These are phyloP conservation scores for Hydrocynus forskahlii DNA, from an alignment of 2,797 vertebrate genomes.

Conservation along the genomic window DNA sequence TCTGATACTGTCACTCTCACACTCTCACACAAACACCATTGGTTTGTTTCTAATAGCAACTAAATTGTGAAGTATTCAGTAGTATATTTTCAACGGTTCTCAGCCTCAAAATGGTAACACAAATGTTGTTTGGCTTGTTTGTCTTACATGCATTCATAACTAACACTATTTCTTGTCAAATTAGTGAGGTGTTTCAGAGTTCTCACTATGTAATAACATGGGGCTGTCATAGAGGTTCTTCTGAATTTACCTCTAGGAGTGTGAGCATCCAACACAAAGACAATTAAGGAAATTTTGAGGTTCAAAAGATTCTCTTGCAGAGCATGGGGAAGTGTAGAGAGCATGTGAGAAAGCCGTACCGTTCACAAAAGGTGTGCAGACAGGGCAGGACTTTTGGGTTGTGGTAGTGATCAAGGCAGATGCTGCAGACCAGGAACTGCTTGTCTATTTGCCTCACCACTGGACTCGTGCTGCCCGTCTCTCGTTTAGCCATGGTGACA, in stretches of 20 bases:
- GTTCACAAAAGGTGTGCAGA: constrained; percentile 95
- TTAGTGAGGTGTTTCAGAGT: background rate
- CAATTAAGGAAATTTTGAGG: background rate
- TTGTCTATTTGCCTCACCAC: constrained; percentile 96
- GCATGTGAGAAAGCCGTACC: constrained; percentile 72
- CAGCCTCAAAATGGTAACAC: too few relatives aligned
- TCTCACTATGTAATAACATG: background rate
- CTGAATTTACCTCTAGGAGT: background rate
- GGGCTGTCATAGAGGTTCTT: background rate
- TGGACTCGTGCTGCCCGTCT: constrained; percentile 87
- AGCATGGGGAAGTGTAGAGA: background rate
- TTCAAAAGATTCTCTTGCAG: background rate
- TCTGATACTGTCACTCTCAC: too few relatives aligned
- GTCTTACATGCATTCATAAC: too few relatives aligned
- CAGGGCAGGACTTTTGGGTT: constrained; percentile 94
- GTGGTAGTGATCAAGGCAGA: constrained; percentile 92
- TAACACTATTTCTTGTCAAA: background rate
- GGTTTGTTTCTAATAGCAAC: too few relatives aligned
- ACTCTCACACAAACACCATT: too few relatives aligned
- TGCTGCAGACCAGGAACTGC: constrained; percentile 96
- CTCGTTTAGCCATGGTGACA: constrained; percentile 85
- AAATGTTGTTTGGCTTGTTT: too few relatives aligned
- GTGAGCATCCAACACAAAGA: background rate
- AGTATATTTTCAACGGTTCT: too few relatives aligned
- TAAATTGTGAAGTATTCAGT: too few relatives aligned